Evolutionary conservation across 37 sponge, comb jelly and placozoan species (phyloP).

Genomic region (Sycon ciliatum): DNA sequence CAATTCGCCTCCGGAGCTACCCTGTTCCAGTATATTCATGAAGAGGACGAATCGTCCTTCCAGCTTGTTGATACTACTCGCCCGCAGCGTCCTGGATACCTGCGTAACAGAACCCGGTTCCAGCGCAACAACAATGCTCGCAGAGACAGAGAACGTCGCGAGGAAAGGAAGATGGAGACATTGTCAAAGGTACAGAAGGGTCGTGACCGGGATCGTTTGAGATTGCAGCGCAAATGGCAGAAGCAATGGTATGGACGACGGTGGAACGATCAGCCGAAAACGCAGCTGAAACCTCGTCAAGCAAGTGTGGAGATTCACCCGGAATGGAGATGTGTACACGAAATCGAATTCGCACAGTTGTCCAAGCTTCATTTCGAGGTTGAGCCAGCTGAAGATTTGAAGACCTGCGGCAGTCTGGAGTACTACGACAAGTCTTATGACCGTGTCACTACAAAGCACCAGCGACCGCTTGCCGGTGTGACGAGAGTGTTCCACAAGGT

Average conservation of each 20-base stretch:
- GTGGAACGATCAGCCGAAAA: neutral
- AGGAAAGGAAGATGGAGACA: slow-evolving; percentile 54
- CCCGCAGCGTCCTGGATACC: slow-evolving; percentile 46
- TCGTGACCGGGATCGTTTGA: slow-evolving; percentile 37
- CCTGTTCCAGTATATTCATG: slow-evolving; percentile 68
- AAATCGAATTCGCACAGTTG: slow-evolving; percentile 74
- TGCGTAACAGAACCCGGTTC: slow-evolving; percentile 35
- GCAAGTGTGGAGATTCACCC: slow-evolving; percentile 60
- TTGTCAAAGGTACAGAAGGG: slow-evolving; percentile 9
- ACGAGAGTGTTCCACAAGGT: slow-evolving; percentile 71
- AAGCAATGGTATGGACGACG: slow-evolving; percentile 28
- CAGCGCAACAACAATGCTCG: too few species aligned
- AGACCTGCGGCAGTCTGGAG: slow-evolving; percentile 70
- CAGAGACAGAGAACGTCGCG: slow-evolving; percentile 35
- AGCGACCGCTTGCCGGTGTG: slow-evolving; percentile 41
- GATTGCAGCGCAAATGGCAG: slow-evolving; percentile 34
- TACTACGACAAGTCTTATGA: slow-evolving; percentile 76
- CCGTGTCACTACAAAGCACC: slow-evolving; percentile 55
- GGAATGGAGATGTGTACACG: slow-evolving; percentile 64
- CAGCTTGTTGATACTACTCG: slow-evolving; percentile 75
- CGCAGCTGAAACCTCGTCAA: slow-evolving; percentile 48
- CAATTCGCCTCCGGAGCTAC: slow-evolving; percentile 50
- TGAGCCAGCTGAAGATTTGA: slow-evolving; percentile 60
- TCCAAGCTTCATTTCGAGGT: slow-evolving; percentile 62
- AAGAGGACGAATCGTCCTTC: slow-evolving; percentile 77